phyloP scores from a whole-genome alignment of 2,797 vertebrate genomes.

The Bradypodion ventrale region DNA sequence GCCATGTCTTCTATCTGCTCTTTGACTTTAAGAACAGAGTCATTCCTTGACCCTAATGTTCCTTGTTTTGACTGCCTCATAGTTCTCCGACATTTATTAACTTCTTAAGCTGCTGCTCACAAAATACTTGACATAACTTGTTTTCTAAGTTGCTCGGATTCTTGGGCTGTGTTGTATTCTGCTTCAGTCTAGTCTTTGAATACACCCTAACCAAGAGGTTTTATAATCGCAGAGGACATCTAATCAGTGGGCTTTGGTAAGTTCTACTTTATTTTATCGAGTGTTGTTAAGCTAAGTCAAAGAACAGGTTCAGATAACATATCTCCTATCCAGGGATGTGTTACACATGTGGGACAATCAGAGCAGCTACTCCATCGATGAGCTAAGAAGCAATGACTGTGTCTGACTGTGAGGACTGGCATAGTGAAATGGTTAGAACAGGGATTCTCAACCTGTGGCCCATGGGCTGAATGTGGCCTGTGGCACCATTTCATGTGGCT shows the following conservation, averaged over 20 bases:
- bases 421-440: too few species aligned
- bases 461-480: too few species aligned
- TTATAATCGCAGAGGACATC: slow-evolving; percentile 24
- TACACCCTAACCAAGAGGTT: background rate
- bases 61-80: slow-evolving; percentile 25
- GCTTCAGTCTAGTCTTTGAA: background rate
- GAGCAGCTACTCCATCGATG: background rate
- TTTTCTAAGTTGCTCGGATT: slow-evolving; percentile 41
- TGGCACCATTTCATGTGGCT: too few species aligned
- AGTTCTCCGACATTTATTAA: slow-evolving; percentile 66
- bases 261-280: slow-evolving; percentile 6
- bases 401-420: too few species aligned
- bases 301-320: background rate
- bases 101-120: slow-evolving; percentile 30
- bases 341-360: background rate
- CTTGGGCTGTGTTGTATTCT: slow-evolving; percentile 5
- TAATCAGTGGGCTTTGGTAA: slow-evolving; percentile 37
- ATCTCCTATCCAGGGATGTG: background rate
- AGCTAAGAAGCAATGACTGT: background rate
- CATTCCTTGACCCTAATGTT: slow-evolving; percentile 34
- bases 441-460: too few species aligned
- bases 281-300: background rate
- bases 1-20: slow-evolving; percentile 36
- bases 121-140: slow-evolving; percentile 18
- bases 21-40: slow-evolving; percentile 46